These are phyloP conservation scores for Cacatua alba DNA, from an alignment of 2,113 vertebrate genomes.

Conservation along the genomic window DNA sequence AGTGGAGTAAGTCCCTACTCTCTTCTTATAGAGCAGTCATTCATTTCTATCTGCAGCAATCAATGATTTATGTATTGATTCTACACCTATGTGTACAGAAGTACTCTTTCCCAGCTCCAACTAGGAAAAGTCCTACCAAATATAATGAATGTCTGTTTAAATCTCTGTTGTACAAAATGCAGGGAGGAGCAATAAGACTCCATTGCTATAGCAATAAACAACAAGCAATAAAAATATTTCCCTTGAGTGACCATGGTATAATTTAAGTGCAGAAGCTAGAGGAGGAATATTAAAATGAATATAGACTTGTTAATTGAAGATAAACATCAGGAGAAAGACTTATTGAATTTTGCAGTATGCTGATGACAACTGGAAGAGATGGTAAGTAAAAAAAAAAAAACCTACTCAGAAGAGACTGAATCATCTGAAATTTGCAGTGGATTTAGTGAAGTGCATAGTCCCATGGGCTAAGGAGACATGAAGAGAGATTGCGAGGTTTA, in stretches of 20 bases:
- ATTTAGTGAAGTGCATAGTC: background rate
- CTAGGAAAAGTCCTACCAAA: background rate
- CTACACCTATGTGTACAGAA: background rate
- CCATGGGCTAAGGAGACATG: background rate
- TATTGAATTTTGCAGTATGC: background rate
- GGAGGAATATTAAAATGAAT: background rate
- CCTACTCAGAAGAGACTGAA: background rate
- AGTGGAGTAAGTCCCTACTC: background rate
- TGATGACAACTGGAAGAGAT: conserved; percentile 21
- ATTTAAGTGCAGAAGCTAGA: background rate
- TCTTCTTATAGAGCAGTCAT: background rate
- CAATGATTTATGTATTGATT: background rate
- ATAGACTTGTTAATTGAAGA: background rate
- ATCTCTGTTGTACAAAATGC: background rate
- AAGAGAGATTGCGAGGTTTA: background rate
- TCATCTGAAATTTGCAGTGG: conserved; percentile 7
- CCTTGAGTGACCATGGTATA: background rate
- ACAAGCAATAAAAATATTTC: background rate
- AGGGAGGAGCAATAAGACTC: background rate
- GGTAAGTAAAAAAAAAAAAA: background rate
- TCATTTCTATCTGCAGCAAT: background rate
- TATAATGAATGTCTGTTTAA: background rate
- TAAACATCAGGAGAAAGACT: background rate
- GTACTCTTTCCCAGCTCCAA: background rate
- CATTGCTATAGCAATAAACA: background rate